Conservation (phyloP, 2,888 invertebrate species). For the Hermaeophaga mercurialis region DNA sequence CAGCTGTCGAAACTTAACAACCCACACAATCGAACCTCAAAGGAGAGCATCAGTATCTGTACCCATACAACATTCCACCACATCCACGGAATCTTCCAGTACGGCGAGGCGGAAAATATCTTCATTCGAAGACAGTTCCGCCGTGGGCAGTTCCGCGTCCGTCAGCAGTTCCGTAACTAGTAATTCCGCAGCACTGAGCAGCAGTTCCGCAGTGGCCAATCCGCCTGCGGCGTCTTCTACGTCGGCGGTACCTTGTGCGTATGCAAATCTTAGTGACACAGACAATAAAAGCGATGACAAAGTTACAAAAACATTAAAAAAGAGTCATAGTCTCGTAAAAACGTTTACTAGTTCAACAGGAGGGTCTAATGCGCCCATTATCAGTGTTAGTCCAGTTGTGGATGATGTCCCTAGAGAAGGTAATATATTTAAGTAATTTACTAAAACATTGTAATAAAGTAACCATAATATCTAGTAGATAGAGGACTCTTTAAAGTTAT, state of each 20-base stretch:
- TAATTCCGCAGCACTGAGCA: conserved; percentile 3
- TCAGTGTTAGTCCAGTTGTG: conserved; percentile 75
- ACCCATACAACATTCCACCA: conserved; percentile 56
- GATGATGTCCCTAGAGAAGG: conserved; percentile 60
- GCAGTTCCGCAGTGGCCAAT: conserved; percentile 1
- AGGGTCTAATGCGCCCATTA: conserved; percentile 61
- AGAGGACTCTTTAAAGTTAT: too few relatives aligned
- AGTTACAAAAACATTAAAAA: conserved; percentile 51
- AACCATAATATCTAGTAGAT: too few relatives aligned
- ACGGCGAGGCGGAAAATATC: conserved; percentile 52
- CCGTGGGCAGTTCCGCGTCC: conserved; percentile 44
- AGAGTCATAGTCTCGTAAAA: conserved; percentile 55
- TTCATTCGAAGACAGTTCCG: conserved; percentile 59
- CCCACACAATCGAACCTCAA: conserved; percentile 51
- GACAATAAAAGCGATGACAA: conserved; percentile 49
- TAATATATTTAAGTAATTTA: too few relatives aligned
- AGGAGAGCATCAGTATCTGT: conserved; percentile 57
- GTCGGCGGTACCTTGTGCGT: conserved; percentile 25
- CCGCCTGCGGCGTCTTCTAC: conserved; percentile 3
- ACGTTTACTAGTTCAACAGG: conserved; percentile 54
- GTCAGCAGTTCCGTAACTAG: conserved; percentile 25
- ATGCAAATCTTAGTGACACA: conserved; percentile 49
- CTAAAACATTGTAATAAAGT: too few relatives aligned
- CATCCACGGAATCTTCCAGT: conserved; percentile 44
- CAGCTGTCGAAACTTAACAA: conserved; percentile 59